A percentile compares a stretch with the other conserved stretches of the same genome.
These are phyloP conservation scores for Pseudochromis fuscus DNA, from an alignment of 2,797 vertebrate genomes.

Conservation along the genomic window DNA sequence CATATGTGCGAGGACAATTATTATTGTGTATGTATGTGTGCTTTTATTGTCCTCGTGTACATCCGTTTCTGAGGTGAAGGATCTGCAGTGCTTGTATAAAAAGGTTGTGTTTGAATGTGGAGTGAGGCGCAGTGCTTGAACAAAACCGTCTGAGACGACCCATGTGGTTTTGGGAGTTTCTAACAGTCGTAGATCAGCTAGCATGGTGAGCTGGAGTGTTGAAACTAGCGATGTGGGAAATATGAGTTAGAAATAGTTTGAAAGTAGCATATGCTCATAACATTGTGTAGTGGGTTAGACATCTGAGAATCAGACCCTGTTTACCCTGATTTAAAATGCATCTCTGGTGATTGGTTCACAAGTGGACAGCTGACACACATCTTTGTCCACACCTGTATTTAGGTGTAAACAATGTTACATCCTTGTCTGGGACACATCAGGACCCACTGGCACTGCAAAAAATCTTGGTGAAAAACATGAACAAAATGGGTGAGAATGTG, in stretches of 20 bases:
- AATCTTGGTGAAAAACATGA: too few species aligned
- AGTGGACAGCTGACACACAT: too few species aligned
- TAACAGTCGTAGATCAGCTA: too few species aligned
- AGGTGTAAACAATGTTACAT: too few species aligned
- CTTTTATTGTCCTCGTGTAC: conserved; percentile 10
- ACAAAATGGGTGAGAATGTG: too few species aligned
- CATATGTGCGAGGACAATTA: background rate
- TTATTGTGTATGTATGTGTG: background rate
- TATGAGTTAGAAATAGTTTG: background rate
- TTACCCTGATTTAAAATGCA: too few species aligned
- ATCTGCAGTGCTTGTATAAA: background rate
- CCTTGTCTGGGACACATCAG: too few species aligned
- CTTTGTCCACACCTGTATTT: too few species aligned
- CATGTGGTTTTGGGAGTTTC: conserved; percentile 3
- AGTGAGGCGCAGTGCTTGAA: background rate
- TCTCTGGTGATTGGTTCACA: too few species aligned
- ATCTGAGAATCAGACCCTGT: too few species aligned
- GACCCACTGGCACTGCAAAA: too few species aligned
- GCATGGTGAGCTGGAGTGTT: too few species aligned
- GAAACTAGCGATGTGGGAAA: background rate
- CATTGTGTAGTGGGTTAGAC: background rate
- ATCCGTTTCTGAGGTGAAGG: background rate
- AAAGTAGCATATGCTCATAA: background rate
- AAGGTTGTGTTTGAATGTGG: conserved; percentile 8
- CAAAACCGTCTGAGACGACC: background rate